Percentiles rank a stretch among this genome's conserved stretches.
These are phyloP conservation scores for Helleia helle DNA, from an alignment of 2,888 invertebrate species.

Conservation along the genomic window DNA sequence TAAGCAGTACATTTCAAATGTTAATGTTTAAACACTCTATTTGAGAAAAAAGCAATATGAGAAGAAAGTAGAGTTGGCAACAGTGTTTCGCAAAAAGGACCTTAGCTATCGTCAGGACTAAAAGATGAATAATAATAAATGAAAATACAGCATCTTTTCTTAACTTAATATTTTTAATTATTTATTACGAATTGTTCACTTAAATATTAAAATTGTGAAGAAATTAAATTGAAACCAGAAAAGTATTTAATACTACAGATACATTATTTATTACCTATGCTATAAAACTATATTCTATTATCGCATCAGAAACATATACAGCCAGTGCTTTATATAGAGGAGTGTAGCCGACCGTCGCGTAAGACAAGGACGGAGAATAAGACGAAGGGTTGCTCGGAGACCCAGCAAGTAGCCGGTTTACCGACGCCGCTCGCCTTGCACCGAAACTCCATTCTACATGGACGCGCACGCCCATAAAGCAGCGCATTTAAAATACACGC, in stretches of 20 bases:
- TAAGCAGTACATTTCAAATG: too few relatives aligned
- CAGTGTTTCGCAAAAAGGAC: too few relatives aligned
- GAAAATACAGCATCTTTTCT: too few relatives aligned
- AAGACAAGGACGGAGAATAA: constrained; percentile 74
- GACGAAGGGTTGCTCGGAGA: constrained; percentile 75
- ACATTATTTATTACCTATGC: constrained; percentile 3
- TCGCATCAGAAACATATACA: constrained; percentile 21
- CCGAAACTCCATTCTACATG: constrained; percentile 53
- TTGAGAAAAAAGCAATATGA: too few relatives aligned
- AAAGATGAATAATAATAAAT: too few relatives aligned
- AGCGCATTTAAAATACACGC: constrained; percentile 65
- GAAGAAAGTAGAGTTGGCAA: too few relatives aligned
- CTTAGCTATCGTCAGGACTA: too few relatives aligned
- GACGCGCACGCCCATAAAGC: constrained; percentile 62
- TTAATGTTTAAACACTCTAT: too few relatives aligned
- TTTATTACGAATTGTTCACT: too few relatives aligned
- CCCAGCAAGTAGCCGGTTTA: constrained; percentile 53
- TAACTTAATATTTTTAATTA: too few relatives aligned
- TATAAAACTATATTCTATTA: constrained; percentile 12
- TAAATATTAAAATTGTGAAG: too few relatives aligned
- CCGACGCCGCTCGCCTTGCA: constrained; percentile 26
- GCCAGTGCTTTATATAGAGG: constrained; percentile 43
- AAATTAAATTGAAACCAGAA: too few relatives aligned
- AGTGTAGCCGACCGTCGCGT: constrained; percentile 66
- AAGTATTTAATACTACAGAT: constrained; percentile 14